These are phyloP conservation scores for Lasioglossum vierecki DNA, from an alignment of 2,888 invertebrate species.

Conservation along the genomic window DNA sequence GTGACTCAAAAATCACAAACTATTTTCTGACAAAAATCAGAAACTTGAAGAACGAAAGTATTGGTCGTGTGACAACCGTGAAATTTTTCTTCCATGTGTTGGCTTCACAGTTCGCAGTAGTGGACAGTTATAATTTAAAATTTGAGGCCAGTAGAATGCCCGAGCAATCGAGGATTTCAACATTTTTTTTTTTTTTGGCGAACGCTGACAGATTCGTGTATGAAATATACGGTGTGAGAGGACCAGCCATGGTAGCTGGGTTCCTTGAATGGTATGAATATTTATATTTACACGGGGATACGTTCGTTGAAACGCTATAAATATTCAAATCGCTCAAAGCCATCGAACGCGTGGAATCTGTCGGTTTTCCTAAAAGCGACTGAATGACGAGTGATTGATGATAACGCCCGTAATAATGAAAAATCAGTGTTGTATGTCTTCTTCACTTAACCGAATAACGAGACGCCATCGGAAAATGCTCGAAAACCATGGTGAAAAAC, in stretches of 20 bases:
- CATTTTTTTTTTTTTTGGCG: constrained; percentile 9
- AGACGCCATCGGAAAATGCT: not conserved
- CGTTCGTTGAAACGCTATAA: constrained; percentile 35
- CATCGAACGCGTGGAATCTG: constrained; percentile 24
- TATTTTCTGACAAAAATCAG: not conserved
- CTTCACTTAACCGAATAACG: not conserved
- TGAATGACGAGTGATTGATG: constrained; percentile 39
- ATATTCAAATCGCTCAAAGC: constrained; percentile 41
- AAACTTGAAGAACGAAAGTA: not conserved
- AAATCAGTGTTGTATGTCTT: constrained; percentile 26
- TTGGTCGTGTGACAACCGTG: not conserved
- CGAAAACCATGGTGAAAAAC: not conserved
- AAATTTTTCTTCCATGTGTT: not conserved
- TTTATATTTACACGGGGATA: constrained; percentile 46
- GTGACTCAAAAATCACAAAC: too few relatives aligned
- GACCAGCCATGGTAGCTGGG: not conserved
- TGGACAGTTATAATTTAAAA: not conserved
- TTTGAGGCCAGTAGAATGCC: not conserved
- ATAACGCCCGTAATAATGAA: constrained; percentile 23
- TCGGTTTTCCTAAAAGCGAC: constrained; percentile 22
- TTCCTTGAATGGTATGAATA: constrained; percentile 52
- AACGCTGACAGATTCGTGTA: not conserved
- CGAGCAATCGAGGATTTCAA: constrained; percentile 9
- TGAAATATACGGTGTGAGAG: constrained; percentile 15
- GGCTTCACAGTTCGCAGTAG: not conserved